A percentile compares a stretch with the other conserved stretches of the same genome.
Conservation (phyloP, 2,888 invertebrate genomes). For the Ernsta delagoae region DNA sequence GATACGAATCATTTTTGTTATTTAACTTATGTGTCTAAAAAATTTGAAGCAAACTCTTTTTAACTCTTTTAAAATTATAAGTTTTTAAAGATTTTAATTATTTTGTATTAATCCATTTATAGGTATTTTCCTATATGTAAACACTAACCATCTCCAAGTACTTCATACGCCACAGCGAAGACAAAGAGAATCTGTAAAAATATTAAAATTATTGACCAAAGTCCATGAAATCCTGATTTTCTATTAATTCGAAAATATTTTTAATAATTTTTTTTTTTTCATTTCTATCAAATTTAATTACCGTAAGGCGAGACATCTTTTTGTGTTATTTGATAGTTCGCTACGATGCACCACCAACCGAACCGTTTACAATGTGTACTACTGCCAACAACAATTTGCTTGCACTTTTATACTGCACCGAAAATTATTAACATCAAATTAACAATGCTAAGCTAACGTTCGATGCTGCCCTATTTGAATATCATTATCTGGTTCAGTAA, state of each 20-base stretch:
- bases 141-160: slow-evolving; percentile 68
- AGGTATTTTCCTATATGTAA: too few relatives aligned
- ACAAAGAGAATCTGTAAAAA: slow-evolving; percentile 74
- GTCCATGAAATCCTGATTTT: slow-evolving; percentile 10
- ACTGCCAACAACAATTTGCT: slow-evolving; percentile 58
- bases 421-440: slow-evolving; percentile 78
- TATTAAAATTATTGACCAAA: slow-evolving; percentile 1
- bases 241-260: neutral
- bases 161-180: slow-evolving; percentile 75
- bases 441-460: slow-evolving; percentile 72
- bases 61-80: too few relatives aligned
- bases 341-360: slow-evolving; percentile 59
- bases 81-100: too few relatives aligned
- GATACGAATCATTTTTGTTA: too few relatives aligned
- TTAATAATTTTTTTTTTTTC: neutral
- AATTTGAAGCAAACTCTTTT: too few relatives aligned
- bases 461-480: slow-evolving; percentile 70
- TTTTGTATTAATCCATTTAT: too few relatives aligned
- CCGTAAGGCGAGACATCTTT: slow-evolving; percentile 78
- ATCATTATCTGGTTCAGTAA: slow-evolving; percentile 42
- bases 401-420: slow-evolving; percentile 77
- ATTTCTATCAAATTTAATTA: slow-evolving; percentile 48
- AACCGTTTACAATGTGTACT: slow-evolving; percentile 61
- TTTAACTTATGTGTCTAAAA: too few relatives aligned
- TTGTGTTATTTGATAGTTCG: slow-evolving; percentile 47